Conservation (phyloP, 1,140 invertebrate species). For the Metaphire vulgaris region DNA sequence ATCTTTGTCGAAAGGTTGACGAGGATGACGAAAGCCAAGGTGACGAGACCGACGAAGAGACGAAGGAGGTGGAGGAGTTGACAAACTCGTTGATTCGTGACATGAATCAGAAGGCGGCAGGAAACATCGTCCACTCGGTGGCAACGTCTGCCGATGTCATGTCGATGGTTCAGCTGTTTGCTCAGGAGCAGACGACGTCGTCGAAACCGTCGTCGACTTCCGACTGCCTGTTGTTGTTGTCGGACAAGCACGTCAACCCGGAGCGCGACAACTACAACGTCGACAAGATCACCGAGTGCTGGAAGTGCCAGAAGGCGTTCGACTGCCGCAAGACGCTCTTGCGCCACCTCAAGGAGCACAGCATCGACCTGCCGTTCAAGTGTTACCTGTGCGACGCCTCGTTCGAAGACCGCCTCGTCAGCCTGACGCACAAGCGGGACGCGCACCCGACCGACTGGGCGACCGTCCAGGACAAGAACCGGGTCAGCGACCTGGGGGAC, state of each 20-base stretch:
- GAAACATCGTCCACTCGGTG: no score
- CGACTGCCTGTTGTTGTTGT: no score
- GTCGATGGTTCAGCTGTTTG: no score
- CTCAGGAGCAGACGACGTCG: no score
- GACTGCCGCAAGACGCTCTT: conserved; percentile 40
- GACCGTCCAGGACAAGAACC: conserved; percentile 43
- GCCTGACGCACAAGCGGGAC: conserved; percentile 70
- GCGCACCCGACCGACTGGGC: conserved; percentile 58
- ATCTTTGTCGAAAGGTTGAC: no score
- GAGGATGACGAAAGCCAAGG: no score
- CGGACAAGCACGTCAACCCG: conserved; percentile 16
- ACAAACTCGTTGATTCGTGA: no score
- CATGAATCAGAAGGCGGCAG: no score
- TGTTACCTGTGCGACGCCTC: conserved; percentile 86
- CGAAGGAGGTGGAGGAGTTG: no score
- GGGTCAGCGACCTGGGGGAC: conserved; percentile 33
- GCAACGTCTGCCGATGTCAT: no score
- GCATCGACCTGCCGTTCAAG: conserved; percentile 71
- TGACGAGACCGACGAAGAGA: no score
- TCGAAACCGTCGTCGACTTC: no score
- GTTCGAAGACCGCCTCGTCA: conserved; percentile 68
- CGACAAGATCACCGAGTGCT: conserved; percentile 45
- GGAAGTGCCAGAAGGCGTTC: conserved; percentile 42
- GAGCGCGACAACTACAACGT: conserved; percentile 33
- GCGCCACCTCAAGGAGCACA: conserved; percentile 46